Conservation (phyloP, 2,113 vertebrate genomes). For the Spea bombifrons region DNA sequence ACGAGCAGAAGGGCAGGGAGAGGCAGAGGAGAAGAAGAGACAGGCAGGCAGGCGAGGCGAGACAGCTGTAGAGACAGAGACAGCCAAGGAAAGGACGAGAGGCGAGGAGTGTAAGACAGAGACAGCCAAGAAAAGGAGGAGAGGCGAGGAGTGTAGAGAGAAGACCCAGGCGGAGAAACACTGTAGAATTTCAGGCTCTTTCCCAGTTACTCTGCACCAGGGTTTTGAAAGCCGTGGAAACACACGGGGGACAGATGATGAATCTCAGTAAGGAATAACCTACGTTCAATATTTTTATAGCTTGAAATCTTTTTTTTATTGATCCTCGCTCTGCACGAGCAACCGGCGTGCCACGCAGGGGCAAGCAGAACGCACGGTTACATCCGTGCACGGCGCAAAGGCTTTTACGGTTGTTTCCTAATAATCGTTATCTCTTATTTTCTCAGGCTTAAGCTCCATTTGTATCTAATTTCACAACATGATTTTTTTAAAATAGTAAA, state of each 20-base stretch:
- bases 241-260: constrained; percentile 63
- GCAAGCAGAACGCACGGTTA: neutral
- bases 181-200: constrained; percentile 31
- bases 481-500: neutral
- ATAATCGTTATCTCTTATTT: neutral
- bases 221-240: constrained; percentile 60
- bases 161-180: constrained; percentile 20
- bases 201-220: constrained; percentile 61
- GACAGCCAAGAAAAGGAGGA: constrained; percentile 8
- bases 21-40: constrained; percentile 50
- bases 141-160: constrained; percentile 48
- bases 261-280: constrained; percentile 68
- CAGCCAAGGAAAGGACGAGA: constrained; percentile 24
- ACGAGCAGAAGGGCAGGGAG: constrained; percentile 57
- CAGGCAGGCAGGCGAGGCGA: constrained; percentile 53
- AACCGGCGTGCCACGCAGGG: constrained; percentile 8
- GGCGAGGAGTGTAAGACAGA: neutral
- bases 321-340: constrained; percentile 47
- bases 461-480: neutral
- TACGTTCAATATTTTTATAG: constrained; percentile 59
- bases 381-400: neutral
- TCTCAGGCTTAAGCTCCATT: neutral
- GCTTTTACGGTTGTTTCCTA: neutral
- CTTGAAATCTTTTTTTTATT: constrained; percentile 54
- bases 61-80: constrained; percentile 32